These are phyloP conservation scores for Acleris emargana DNA, from an alignment of 2,888 invertebrate genomes.

Conservation along the genomic window DNA sequence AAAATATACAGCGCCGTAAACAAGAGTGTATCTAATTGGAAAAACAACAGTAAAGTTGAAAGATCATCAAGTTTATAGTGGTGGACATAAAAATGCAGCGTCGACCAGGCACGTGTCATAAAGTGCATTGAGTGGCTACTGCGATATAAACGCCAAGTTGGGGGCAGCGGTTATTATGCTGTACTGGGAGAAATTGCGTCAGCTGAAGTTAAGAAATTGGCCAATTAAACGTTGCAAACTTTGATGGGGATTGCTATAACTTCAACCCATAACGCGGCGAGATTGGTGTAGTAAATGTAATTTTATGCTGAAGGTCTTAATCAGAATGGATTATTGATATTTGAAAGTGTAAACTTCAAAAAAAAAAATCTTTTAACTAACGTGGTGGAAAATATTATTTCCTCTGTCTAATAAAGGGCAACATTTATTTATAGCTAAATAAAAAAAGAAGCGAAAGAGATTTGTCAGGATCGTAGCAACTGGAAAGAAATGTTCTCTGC, in stretches of 20 bases:
- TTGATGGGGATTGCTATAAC: constrained; percentile 29
- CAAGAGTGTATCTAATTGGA: constrained; percentile 53
- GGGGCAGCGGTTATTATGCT: constrained; percentile 27
- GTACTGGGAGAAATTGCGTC: constrained; percentile 27
- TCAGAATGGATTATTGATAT: background rate
- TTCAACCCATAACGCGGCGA: constrained; percentile 11
- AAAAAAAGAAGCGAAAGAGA: no score
- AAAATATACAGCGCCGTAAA: constrained; percentile 39
- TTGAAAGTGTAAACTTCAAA: no score
- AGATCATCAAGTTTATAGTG: constrained; percentile 54
- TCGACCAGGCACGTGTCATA: constrained; percentile 41
- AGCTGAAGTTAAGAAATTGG: constrained; percentile 30
- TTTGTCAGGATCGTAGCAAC: no score
- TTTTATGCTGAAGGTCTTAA: constrained; percentile 3
- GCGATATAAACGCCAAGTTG: constrained; percentile 30
- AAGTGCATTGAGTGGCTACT: constrained; percentile 39
- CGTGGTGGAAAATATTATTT: no score
- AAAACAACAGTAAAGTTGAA: constrained; percentile 50
- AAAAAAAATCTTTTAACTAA: no score
- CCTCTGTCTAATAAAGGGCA: no score
- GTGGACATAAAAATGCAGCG: constrained; percentile 47
- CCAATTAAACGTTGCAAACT: constrained; percentile 31
- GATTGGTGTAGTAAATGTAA: constrained; percentile 18
- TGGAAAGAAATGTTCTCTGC: no score
- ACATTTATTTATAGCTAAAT: no score